These are phyloP conservation scores for Enteromius paludinosus DNA, from an alignment of 2,797 vertebrate genomes.

Conservation along the genomic window DNA sequence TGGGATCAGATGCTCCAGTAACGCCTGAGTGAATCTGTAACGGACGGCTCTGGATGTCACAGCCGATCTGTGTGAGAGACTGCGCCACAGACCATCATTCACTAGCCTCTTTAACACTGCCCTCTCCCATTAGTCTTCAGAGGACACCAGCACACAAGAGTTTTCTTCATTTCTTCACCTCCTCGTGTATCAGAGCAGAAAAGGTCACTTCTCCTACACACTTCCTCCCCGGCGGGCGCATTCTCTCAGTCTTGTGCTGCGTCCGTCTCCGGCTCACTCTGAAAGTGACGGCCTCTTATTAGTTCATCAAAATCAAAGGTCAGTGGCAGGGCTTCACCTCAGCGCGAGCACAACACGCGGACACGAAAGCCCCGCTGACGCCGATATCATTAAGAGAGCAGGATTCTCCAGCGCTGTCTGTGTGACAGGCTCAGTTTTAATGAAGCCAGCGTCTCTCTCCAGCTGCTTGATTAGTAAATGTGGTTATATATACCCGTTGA, in stretches of 20 bases:
- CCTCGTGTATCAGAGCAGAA: slow-evolving; percentile 44
- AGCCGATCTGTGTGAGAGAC: not conserved
- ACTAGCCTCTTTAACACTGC: slow-evolving; percentile 50
- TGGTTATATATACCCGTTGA: slow-evolving; percentile 4
- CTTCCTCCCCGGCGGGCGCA: slow-evolving; percentile 33
- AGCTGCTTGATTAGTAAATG: slow-evolving; percentile 39
- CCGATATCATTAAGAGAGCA: slow-evolving; percentile 39
- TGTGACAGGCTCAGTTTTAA: slow-evolving; percentile 46
- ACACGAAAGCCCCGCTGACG: slow-evolving; percentile 10
- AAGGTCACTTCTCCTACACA: slow-evolving; percentile 50
- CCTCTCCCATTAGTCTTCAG: slow-evolving; percentile 33
- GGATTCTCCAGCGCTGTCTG: not conserved
- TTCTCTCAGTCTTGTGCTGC: slow-evolving; percentile 1
- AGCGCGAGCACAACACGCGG: not conserved
- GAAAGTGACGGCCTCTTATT: slow-evolving; percentile 8
- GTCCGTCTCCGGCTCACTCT: slow-evolving; percentile 6
- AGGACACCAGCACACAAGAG: slow-evolving; percentile 23
- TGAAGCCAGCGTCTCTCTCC: slow-evolving; percentile 11
- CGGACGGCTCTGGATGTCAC: not conserved
- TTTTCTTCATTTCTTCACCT: slow-evolving; percentile 48
- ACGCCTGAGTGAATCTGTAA: not conserved
- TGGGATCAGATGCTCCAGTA: not conserved
- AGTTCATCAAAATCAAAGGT: slow-evolving; percentile 46
- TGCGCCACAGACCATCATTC: slow-evolving; percentile 17
- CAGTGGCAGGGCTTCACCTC: slow-evolving; percentile 70